phyloP scores from a whole-genome alignment of 92 coral and sea anemone genomes.

The Parazoanthus darwini region DNA sequence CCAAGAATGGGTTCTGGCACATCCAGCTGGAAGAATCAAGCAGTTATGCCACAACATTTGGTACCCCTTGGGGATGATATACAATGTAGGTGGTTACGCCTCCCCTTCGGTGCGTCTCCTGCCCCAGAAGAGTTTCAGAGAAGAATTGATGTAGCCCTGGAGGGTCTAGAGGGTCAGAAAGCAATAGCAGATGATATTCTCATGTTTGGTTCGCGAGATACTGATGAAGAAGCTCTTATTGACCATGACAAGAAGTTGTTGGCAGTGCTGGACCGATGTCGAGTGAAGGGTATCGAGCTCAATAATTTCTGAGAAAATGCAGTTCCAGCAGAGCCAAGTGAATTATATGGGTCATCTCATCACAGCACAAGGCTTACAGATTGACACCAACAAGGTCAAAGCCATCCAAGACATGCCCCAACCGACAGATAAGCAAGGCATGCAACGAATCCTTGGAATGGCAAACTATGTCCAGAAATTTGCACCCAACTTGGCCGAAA shows the following conservation, averaged over 20 bases:
- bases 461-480: slow-evolving; percentile 47
- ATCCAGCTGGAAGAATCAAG: slow-evolving; percentile 44
- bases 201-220: slow-evolving; percentile 29
- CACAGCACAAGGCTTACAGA: slow-evolving; percentile 41
- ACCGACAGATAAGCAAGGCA: slow-evolving; percentile 42
- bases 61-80: slow-evolving; percentile 33
- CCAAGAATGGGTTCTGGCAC: slow-evolving; percentile 38
- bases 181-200: slow-evolving; percentile 50
- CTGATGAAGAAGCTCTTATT: slow-evolving; percentile 37
- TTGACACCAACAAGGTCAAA: slow-evolving; percentile 44
- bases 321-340: slow-evolving; percentile 29
- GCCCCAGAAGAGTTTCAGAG: slow-evolving; percentile 51
- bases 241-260: slow-evolving; percentile 49
- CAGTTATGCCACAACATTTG: slow-evolving; percentile 42
- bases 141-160: slow-evolving; percentile 44
- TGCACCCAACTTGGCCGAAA: slow-evolving; percentile 38
- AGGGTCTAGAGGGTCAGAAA: slow-evolving; percentile 37
- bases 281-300: slow-evolving; percentile 41
- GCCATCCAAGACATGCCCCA: slow-evolving; percentile 34
- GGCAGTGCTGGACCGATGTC: slow-evolving; percentile 52
- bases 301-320: slow-evolving; percentile 44
- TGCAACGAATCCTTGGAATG: slow-evolving; percentile 39
- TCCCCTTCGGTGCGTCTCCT: slow-evolving; percentile 47
- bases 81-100: slow-evolving; percentile 4
- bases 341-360: slow-evolving; percentile 29